phyloP scores from a whole-genome alignment of 2,888 invertebrate genomes.

The Caenorhabditis sulstoni region DNA sequence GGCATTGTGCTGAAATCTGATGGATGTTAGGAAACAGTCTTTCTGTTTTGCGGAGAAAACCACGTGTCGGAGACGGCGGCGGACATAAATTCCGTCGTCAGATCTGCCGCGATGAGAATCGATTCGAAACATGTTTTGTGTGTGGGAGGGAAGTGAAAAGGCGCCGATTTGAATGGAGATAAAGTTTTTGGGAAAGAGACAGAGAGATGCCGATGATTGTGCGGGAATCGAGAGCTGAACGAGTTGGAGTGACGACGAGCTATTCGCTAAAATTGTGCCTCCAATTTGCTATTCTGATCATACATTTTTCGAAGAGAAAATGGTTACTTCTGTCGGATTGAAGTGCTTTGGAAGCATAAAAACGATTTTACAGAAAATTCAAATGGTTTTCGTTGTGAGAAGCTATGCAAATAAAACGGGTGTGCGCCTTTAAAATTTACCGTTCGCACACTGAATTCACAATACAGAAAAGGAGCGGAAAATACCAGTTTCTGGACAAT shows the following conservation, averaged over 20 bases:
- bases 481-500: constrained; percentile 14
- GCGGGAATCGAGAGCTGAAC: constrained; percentile 4
- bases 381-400: background rate
- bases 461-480: background rate
- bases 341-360: too few species aligned
- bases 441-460: constrained; percentile 9
- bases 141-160: constrained; percentile 16
- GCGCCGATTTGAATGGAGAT: constrained; percentile 44
- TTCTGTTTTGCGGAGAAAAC: constrained; percentile 17
- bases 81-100: constrained; percentile 19
- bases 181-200: constrained; percentile 27
- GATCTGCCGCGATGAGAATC: constrained; percentile 24
- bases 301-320: too few species aligned
- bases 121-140: constrained; percentile 57
- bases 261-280: background rate
- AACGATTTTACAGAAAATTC: background rate
- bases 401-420: background rate
- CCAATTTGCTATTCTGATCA: too few species aligned
- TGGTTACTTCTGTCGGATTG: too few species aligned
- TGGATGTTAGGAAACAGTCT: background rate
- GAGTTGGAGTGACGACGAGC: background rate
- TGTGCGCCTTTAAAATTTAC: background rate
- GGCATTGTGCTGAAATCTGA: constrained; percentile 59
- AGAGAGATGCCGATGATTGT: constrained; percentile 14
- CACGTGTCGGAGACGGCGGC: constrained; percentile 16